Evolutionary conservation across 2,888 invertebrate genomes (phyloP).

Genomic region (Orthosia gracilis): DNA sequence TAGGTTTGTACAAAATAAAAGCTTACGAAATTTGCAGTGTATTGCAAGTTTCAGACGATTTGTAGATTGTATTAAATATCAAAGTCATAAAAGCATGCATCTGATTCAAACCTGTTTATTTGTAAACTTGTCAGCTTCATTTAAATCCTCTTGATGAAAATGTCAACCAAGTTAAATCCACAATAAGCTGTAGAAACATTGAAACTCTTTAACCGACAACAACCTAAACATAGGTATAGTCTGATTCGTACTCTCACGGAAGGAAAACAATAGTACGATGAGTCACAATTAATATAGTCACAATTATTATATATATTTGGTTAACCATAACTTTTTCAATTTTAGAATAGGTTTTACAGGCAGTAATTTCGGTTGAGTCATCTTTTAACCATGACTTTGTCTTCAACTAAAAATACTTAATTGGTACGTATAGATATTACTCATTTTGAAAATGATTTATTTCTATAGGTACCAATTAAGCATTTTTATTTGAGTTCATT

Average conservation of each 20-base stretch:
- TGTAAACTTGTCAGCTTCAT: neutral
- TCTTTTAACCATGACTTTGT: conserved; percentile 1
- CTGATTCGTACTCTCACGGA: conserved; percentile 1
- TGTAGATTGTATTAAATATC: neutral
- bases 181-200: neutral
- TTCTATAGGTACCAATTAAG: neutral
- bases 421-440: neutral
- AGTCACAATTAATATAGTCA: conserved; percentile 10
- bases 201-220: neutral
- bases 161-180: neutral
- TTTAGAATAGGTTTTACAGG: conserved; percentile 15
- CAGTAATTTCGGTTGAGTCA: conserved; percentile 23
- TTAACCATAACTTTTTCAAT: neutral
- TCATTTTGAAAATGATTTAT: conserved; percentile 29
- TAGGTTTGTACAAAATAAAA: neutral
- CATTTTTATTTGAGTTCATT: conserved; percentile 29
- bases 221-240: neutral
- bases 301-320: neutral
- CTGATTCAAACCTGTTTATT: neutral
- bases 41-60: neutral
- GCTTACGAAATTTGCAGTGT: neutral
- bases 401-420: conserved; percentile 20
- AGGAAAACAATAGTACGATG: conserved; percentile 21
- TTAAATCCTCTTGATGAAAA: neutral
- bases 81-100: neutral